phyloP scores from a whole-genome alignment of 1,140 invertebrate species.

The Euura lappo region DNA sequence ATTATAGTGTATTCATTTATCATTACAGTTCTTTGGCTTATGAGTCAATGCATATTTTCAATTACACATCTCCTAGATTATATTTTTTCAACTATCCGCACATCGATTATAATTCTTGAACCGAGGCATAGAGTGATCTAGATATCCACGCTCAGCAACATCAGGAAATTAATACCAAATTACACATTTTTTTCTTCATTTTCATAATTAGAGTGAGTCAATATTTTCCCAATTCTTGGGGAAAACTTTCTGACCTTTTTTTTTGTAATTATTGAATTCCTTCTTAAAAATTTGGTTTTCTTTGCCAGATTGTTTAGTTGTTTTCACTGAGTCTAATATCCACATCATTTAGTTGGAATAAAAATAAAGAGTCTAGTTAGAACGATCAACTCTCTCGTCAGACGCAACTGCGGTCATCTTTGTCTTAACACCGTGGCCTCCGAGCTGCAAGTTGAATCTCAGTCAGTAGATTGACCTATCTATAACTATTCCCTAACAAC shows the following conservation, averaged over 20 bases:
- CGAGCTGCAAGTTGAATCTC: background rate
- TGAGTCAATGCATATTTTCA: background rate
- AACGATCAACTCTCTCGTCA: background rate
- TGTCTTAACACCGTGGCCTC: background rate
- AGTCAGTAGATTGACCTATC: background rate
- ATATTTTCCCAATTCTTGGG: background rate
- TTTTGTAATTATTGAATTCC: too few species aligned
- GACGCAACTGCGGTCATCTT: background rate
- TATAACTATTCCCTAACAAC: slow-evolving; percentile 44
- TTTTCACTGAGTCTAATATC: too few species aligned
- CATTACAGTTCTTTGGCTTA: background rate
- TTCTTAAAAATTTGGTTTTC: too few species aligned
- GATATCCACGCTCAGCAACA: background rate
- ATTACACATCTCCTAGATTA: background rate
- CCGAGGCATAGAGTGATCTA: background rate
- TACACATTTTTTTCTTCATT: background rate
- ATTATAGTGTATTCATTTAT: slow-evolving; percentile 1
- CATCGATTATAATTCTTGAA: background rate
- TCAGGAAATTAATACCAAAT: background rate
- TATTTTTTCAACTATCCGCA: background rate
- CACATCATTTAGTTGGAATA: too few species aligned
- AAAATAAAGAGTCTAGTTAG: too few species aligned
- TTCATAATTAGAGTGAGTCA: background rate
- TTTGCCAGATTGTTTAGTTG: too few species aligned
- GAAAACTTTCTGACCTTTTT: too few species aligned